Conservation (phyloP, 2,888 invertebrate species). For the Belgica antarctica region DNA sequence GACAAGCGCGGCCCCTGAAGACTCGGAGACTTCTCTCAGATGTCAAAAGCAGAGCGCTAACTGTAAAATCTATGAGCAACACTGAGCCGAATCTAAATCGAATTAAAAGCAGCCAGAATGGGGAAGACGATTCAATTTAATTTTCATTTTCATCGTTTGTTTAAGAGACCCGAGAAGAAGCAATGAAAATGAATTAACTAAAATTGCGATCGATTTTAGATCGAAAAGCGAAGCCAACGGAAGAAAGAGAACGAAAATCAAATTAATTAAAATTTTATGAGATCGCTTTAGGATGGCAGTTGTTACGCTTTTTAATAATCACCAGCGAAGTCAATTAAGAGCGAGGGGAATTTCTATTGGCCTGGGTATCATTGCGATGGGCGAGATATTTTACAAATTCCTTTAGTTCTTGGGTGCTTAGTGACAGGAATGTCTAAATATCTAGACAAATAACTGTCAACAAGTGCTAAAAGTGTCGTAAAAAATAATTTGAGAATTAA, state of each 20-base stretch:
- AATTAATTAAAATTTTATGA: neutral
- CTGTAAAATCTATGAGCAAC: neutral
- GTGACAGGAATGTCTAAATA: no score
- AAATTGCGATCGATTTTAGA: constrained; percentile 1
- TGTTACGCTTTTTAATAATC: no score
- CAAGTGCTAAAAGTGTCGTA: no score
- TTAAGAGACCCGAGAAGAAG: neutral
- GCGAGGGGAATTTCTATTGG: no score
- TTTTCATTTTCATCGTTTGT: constrained; percentile 15
- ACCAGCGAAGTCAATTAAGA: no score
- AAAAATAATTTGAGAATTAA: no score
- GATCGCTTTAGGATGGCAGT: neutral
- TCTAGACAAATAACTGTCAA: no score
- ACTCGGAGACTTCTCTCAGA: neutral
- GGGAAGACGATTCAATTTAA: constrained; percentile 5
- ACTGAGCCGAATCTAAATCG: neutral
- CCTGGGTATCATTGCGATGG: no score
- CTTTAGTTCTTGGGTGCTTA: no score
- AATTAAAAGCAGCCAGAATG: neutral
- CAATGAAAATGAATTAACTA: neutral
- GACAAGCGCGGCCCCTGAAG: neutral
- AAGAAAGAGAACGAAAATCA: neutral
- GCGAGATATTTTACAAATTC: no score
- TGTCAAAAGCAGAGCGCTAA: neutral
- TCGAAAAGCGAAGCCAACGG: neutral